Base-by-base conservation (phyloP, 2,888 invertebrate species). In the Volucella bombylans region DNA sequence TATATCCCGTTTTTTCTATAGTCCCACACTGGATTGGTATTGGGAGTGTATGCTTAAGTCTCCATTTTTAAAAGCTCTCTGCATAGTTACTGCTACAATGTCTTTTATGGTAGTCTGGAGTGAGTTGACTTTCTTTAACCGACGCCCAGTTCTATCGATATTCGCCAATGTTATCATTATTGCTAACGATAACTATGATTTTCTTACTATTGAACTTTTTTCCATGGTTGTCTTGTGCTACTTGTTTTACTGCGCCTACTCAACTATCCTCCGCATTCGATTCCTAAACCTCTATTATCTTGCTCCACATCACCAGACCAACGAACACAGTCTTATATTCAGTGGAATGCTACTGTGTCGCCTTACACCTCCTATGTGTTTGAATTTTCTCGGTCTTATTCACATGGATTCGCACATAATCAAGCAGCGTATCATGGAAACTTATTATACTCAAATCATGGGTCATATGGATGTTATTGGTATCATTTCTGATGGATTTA, bases 381-480 rank as follows among this genome's bases (percentile, higher is more conserved):
- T 99, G 59, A 99, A 99, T 92, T 99, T 99, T 91, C 94, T 99
- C 65, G 97, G 99, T 43, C 93, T 99, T 38, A 97, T 99, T 88
- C 99, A 99, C 90, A 97, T 99, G 96, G 99, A 99, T 92, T 98
- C 98, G 47, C 98, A 98, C 89, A 95, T 98, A 69, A 97, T 97
- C 81, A 95, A 95, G 88, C 77, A 89, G 87, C 94, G 94, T 87
- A 93, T 96, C 54, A 93, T 95, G 92, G 99, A 97, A 92, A 99
- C 99, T 0, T 95, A 97, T 88, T 99, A 99, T 90, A 99, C 99
- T 0, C 96, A 97, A 94, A 97, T 99, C 88, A 99, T 99, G 99
- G 99, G 99, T 0, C 99, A 99, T 91, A 97, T 99, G 98, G 99
- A 99, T 92, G 98, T 99, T 0, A 95, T 99, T 72, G 96, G 97